A percentile compares a stretch with the other conserved stretches of the same genome.
phyloP scores from a whole-genome alignment of 1,140 invertebrate genomes.

The Ceratosolen fusciceps region DNA sequence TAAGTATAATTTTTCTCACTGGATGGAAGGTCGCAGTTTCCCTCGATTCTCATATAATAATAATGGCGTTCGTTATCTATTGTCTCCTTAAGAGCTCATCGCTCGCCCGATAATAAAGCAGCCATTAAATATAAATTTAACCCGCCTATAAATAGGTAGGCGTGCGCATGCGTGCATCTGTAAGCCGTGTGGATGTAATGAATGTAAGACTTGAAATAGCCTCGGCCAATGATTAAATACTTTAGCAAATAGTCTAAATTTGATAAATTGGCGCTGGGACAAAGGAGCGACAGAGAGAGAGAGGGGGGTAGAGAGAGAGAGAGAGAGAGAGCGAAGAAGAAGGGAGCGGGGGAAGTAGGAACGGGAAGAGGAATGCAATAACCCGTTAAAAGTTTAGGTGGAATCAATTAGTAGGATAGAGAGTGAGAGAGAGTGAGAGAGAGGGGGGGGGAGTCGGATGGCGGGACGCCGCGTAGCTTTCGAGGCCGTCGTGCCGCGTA shows the following conservation, averaged over 20 bases:
- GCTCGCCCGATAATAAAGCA: background rate
- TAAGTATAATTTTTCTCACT: too few relatives aligned
- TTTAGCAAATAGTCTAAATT: background rate
- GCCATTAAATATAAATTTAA: background rate
- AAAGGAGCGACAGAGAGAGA: background rate
- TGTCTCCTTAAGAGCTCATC: background rate
- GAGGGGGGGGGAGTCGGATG: background rate
- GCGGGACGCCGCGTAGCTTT: background rate
- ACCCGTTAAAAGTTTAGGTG: background rate
- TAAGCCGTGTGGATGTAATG: background rate
- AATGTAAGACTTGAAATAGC: background rate
- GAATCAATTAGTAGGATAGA: constrained; percentile 40
- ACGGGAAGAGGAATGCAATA: constrained; percentile 2
- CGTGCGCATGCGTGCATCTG: background rate
- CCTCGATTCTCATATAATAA: too few relatives aligned
- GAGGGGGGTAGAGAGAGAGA: background rate
- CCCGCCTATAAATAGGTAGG: background rate
- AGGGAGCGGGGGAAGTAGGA: background rate
- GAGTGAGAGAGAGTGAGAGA: too few relatives aligned
- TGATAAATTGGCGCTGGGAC: background rate
- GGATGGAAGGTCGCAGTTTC: too few relatives aligned
- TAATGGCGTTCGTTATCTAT: background rate
- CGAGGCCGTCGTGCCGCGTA: constrained; percentile 27
- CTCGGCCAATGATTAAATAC: background rate
- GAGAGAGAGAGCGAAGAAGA: background rate